Conservation (phyloP, 1,140 invertebrate genomes). For the Melanaphis sacchari region DNA sequence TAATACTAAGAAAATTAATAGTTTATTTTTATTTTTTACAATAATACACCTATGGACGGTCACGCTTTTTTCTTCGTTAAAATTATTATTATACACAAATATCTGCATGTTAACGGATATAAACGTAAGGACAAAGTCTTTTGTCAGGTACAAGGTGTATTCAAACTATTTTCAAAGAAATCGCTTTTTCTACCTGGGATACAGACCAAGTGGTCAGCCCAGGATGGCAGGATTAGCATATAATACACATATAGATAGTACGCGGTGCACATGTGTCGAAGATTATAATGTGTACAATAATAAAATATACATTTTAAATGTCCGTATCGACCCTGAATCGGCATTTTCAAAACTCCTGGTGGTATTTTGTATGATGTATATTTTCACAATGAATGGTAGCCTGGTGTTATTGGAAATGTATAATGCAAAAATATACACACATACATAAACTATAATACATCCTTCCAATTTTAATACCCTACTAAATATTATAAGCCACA, state of each 20-base stretch:
- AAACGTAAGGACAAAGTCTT: not conserved
- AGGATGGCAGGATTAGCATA: slow-evolving; percentile 53
- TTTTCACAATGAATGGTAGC: slow-evolving; percentile 36
- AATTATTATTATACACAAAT: slow-evolving; percentile 13
- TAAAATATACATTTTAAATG: slow-evolving; percentile 53
- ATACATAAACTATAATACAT: not conserved
- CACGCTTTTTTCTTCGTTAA: not conserved
- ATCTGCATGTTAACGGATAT: not conserved
- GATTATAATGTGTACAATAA: slow-evolving; percentile 39
- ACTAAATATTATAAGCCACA: slow-evolving; percentile 31
- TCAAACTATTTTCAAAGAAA: slow-evolving; percentile 55
- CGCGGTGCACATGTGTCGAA: slow-evolving; percentile 36
- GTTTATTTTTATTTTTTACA: not conserved
- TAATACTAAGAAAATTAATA: not conserved
- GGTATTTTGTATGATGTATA: slow-evolving; percentile 54
- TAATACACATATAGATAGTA: slow-evolving; percentile 28
- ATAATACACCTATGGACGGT: not conserved
- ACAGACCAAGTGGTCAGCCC: slow-evolving; percentile 40
- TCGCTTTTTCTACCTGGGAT: slow-evolving; percentile 36
- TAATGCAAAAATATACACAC: slow-evolving; percentile 36
- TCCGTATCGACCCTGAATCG: slow-evolving; percentile 53
- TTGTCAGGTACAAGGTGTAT: slow-evolving; percentile 37
- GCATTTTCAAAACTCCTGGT: slow-evolving; percentile 55
- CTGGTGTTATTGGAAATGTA: slow-evolving; percentile 54
- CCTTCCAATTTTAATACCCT: slow-evolving; percentile 41